Evolutionary conservation across 1,140 invertebrate genomes (phyloP), one percentile per base, ranked within the genome.

Genomic region (Bombus soroeensis): DNA sequence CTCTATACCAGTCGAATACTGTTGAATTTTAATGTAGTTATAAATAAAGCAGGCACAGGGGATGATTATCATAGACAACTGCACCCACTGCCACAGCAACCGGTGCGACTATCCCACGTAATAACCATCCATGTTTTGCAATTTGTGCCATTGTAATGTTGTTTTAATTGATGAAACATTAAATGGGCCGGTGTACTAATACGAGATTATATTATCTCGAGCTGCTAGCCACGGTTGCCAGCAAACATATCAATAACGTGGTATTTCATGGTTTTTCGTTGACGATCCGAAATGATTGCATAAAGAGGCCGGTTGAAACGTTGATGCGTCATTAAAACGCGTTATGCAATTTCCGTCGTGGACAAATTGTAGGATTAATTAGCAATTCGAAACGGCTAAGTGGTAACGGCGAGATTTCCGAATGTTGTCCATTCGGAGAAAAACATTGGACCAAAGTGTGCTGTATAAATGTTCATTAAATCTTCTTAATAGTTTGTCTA

Each of bases 121-220:
- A 81, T 73, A 64, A 85, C 70, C 22, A 32, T 0, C 37, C 39
- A 28, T 73, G 57, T 66, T 72, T 73, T 71, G 62, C 39, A 34
- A 79, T 84, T 64, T 80, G 28, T 6, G 34, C 22, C 57, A 66
- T 78, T 78, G 37, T 84, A 78, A 84, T 71, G 64, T 47, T 37
- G 66, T 43, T 83, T 57, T 70, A 83, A 83, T 70, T 68, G 34
- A 77, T 77, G 81, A 39, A 70, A 57, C 28, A 53, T 77, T 76
- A 62, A 71, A 71, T 57, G 66, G n/a, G 1, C 3, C 79, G 47
- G n/a, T 62, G n/a, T 28, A 81, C 47, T 39, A 72, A 57, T 32
- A 37, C 37, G 68, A 39, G 41, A 72, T 68, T 41, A 39, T 41
- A 57, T 81, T 72, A 81, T 81, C 28, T 59, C 34, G 10, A 68